A percentile compares a stretch with the other conserved stretches of the same genome.
Conservation (phyloP, 2,797 vertebrate species). For the Passerculus sandwichensis region DNA sequence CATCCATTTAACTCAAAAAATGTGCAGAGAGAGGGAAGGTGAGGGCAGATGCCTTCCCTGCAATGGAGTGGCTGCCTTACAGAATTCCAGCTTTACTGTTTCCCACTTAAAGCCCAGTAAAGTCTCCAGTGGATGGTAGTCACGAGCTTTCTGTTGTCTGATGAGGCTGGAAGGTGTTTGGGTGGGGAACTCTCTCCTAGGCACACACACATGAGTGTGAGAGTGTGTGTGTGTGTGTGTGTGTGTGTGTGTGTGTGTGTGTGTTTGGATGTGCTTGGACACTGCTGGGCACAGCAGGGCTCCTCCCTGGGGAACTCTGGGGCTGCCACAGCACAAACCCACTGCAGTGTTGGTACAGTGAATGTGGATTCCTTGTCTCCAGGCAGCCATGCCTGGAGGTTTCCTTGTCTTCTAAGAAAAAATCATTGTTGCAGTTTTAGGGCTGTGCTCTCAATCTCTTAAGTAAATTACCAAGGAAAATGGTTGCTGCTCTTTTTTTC, state of each 20-base stretch:
- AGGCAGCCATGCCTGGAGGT: neutral
- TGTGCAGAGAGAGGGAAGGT: neutral
- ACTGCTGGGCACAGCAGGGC: neutral
- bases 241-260: neutral
- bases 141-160: neutral
- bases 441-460: slow-evolving; percentile 31
- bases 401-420: slow-evolving; percentile 4
- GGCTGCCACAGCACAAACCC: neutral
- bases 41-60: neutral
- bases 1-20: slow-evolving; percentile 6
- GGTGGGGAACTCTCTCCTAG: neutral
- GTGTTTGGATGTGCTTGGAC: neutral
- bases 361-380: neutral
- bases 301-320: neutral
- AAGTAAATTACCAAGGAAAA: slow-evolving; percentile 55
- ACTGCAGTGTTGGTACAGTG: neutral
- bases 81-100: neutral
- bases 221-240: neutral
- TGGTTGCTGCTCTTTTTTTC: neutral
- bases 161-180: neutral
- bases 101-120: neutral
- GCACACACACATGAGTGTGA: rapidly evolving
- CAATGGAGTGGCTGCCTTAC: neutral
- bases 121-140: neutral
- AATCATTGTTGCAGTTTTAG: neutral